Evolutionary conservation across 2,113 vertebrate genomes (phyloP).

Genomic region (Periophthalmodon schlosseri): DNA sequence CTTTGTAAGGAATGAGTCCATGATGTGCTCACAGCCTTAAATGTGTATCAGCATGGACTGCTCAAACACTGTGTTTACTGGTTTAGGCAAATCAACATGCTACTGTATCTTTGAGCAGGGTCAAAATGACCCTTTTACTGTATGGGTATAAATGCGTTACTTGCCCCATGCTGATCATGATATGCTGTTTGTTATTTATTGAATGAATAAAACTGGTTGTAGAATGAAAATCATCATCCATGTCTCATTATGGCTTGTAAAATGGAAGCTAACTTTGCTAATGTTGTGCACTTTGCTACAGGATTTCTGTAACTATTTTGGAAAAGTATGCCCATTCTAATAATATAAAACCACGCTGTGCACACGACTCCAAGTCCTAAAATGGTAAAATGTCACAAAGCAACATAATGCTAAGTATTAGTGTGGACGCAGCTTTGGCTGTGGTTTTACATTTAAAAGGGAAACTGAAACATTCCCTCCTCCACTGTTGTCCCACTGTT

Average conservation of each 20-base stretch:
- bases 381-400: background rate
- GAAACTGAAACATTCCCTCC: constrained; percentile 28
- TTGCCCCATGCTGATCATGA: background rate
- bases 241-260: background rate
- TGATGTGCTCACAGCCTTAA: background rate
- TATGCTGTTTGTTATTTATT: background rate
- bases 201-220: constrained; percentile 7
- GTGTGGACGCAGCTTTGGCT: background rate
- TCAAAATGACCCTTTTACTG: background rate
- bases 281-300: background rate
- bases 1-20: background rate
- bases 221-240: background rate
- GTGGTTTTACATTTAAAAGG: background rate
- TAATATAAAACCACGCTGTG: background rate
- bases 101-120: background rate
- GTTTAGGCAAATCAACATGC: background rate
- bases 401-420: background rate
- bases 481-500: constrained; percentile 1
- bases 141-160: background rate
- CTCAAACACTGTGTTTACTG: background rate
- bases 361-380: background rate
- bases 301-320: background rate
- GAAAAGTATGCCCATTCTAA: background rate
- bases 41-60: background rate
- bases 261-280: background rate